Evolutionary conservation across 2,888 invertebrate species (phyloP), one percentile per base, ranked within the genome.

Genomic region (Pachymerium ferrugineum): DNA sequence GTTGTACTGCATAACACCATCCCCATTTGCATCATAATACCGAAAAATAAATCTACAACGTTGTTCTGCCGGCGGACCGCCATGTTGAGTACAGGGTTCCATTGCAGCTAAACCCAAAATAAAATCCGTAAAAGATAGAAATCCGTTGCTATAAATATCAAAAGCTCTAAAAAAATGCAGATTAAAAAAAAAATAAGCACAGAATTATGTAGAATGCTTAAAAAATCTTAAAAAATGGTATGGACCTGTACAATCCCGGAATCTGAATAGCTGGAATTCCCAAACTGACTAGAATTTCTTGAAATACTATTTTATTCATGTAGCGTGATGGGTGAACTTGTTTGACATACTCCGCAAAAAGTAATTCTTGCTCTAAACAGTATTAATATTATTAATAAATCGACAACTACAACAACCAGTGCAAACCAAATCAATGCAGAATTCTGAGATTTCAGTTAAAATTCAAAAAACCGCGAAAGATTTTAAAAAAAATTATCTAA

Each of bases 31-130:
- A 79, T 88, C 87, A 77, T 86, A 87, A 78, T 85, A 90, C 83
- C 88, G 85, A 79, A 90, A 90, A 76, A 90, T 89, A 79, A 89
- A 90, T 78, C 88, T 84, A 80, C 89, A 89, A 35, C 90, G 83
- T 77, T 89, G 84, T 80, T 90, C 90, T 0, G 89, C 89, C 0
- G 88, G 84, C 30, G 85, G 78, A 0, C 88, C 88, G 19, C 86
- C 88, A 81, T 90, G 89, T 69, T 85, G 86, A 0, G 89, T 89
- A 38, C 79, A 80, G 0, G 89, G 89, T 78, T 90, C 90, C 77
- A 88, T 80, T 0, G 88, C 87, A 1, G 89, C 88, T 30, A 87
- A 78, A 79, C 90, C 88, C 76, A 87, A 82, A 76, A 89, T 79
- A 76, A 87, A 81, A 78, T 89, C 88, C 70, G 83, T 78, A 78